Evolutionary conservation across 1,140 invertebrate genomes (phyloP).

Genomic region (Drosophila erecta): DNA sequence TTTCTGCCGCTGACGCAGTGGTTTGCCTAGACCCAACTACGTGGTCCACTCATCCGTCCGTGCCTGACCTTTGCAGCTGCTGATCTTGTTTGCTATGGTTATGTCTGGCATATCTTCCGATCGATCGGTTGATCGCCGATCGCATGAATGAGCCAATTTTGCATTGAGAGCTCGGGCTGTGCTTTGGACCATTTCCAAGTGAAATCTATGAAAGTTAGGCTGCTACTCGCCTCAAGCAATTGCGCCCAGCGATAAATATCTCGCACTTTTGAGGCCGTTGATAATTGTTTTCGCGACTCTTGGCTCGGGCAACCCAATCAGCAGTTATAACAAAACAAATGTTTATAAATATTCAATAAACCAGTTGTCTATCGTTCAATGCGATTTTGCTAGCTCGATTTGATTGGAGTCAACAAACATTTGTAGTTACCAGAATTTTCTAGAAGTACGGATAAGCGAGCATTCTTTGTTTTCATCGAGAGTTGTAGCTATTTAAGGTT

Average conservation of each 20-base stretch:
- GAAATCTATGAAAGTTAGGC: conserved; percentile 79
- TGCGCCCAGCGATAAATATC: conserved; percentile 34
- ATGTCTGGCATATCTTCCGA: conserved; percentile 13
- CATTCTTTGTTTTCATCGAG: neutral
- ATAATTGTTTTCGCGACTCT: conserved; percentile 18
- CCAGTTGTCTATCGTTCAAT: conserved; percentile 21
- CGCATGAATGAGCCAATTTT: conserved; percentile 59
- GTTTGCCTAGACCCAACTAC: conserved; percentile 82
- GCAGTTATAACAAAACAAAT: conserved; percentile 22
- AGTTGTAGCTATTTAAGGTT: too few relatives aligned
- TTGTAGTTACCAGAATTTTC: conserved; percentile 25
- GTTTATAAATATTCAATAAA: conserved; percentile 44
- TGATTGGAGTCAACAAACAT: conserved; percentile 25
- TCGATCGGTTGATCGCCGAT: conserved; percentile 37
- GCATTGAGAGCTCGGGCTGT: conserved; percentile 36
- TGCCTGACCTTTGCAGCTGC: conserved; percentile 65
- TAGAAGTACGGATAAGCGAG: conserved; percentile 18
- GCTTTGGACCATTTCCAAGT: conserved; percentile 78
- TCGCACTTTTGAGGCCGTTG: conserved; percentile 34
- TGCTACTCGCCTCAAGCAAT: conserved; percentile 30
- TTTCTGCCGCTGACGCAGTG: conserved; percentile 63
- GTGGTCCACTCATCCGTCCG: conserved; percentile 45
- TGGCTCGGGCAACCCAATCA: conserved; percentile 1
- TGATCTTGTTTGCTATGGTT: conserved; percentile 67
- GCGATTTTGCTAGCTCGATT: neutral